Conservation (phyloP, 2,888 invertebrate species). For the Imbricaverruca yamaguchii region DNA sequence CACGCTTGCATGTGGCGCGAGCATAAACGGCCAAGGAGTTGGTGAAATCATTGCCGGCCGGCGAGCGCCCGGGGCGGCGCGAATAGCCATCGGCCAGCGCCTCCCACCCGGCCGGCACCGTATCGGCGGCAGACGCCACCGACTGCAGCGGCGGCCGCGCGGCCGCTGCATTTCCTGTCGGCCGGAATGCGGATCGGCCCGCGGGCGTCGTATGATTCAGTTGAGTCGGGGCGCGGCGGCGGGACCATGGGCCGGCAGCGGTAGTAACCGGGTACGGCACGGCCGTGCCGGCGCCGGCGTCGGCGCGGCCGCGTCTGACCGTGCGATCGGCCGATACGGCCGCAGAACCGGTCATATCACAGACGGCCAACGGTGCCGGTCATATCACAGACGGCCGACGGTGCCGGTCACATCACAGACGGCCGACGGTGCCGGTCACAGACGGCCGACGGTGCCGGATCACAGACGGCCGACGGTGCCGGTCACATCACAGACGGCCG, state of each 20-base stretch:
- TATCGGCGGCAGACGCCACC: neutral
- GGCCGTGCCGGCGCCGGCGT: neutral
- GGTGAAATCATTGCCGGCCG: neutral
- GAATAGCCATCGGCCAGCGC: neutral
- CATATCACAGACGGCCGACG: too few species aligned
- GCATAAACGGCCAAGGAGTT: neutral
- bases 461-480: too few species aligned
- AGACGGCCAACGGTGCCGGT: too few species aligned
- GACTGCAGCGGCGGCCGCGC: neutral
- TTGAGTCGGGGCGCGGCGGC: neutral
- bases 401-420: neutral
- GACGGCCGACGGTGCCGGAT: too few species aligned
- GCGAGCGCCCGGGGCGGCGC: neutral
- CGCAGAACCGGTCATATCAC: too few species aligned
- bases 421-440: neutral
- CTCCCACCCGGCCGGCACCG: neutral
- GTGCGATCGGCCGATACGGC: too few species aligned
- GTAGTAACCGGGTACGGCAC: neutral
- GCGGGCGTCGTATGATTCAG: neutral
- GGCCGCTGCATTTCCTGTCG: neutral
- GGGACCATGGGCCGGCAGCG: neutral
- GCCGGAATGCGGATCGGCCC: conserved; percentile 5
- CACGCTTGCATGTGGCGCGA: neutral
- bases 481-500: too few species aligned
- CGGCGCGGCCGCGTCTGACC: neutral